Evolutionary conservation across 2,797 vertebrate genomes (phyloP).

Genomic region (Enteromius fasciolatus): DNA sequence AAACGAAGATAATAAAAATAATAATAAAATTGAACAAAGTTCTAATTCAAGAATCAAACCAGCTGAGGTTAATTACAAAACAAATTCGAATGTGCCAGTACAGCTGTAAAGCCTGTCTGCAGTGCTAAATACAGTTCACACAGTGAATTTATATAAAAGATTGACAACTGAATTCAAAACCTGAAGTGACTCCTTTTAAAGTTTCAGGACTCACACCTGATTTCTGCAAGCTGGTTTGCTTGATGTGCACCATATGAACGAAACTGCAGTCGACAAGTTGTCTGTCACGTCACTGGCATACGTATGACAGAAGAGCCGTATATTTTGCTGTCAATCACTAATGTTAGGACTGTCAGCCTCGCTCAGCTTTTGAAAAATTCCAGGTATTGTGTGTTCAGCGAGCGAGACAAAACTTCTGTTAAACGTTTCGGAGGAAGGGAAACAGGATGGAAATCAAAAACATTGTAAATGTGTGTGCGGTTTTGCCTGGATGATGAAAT

Average conservation of each 20-base stretch:
- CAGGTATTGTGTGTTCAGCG: not conserved
- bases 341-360: constrained; percentile 5
- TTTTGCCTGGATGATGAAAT: constrained; percentile 16
- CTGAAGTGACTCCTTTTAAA: not conserved
- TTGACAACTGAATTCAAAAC: not conserved
- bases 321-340: constrained; percentile 17
- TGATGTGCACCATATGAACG: not conserved
- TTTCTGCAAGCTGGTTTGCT: not conserved
- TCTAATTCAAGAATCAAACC: not conserved
- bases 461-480: not conserved
- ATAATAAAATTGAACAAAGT: no score
- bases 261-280: not conserved
- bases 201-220: not conserved
- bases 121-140: not conserved
- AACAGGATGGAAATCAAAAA: not conserved
- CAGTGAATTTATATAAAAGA: not conserved
- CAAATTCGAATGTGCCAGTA: not conserved
- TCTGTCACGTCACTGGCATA: not conserved
- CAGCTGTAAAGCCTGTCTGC: not conserved
- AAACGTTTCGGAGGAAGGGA: not conserved
- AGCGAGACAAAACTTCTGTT: not conserved
- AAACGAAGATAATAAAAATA: no score
- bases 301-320: not conserved
- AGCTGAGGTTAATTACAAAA: not conserved
- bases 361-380: not conserved